These are phyloP conservation scores for Eutolmus rufibarbis DNA, from an alignment of 2,888 invertebrate genomes.

Conservation along the genomic window DNA sequence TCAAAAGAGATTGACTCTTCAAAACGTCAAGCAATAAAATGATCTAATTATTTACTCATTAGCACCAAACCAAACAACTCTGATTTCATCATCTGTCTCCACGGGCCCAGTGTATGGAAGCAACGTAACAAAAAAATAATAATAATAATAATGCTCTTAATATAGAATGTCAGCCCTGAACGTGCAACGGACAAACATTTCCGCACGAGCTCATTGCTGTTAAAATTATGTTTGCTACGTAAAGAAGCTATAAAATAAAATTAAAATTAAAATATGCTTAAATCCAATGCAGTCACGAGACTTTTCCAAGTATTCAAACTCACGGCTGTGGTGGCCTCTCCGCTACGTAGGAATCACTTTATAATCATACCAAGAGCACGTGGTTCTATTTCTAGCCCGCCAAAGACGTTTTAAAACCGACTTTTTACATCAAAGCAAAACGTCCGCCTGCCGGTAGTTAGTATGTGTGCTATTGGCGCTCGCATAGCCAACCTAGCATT, in stretches of 20 bases:
- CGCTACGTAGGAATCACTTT: neutral
- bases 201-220: neutral
- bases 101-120: neutral
- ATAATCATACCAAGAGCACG: conserved; percentile 33
- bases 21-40: neutral
- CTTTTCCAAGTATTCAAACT: neutral
- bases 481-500: neutral
- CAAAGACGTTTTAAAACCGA: neutral
- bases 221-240: neutral
- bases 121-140: neutral
- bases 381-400: conserved; percentile 18
- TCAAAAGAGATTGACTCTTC: neutral
- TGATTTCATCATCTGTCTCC: neutral
- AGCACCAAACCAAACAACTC: neutral
- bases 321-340: neutral
- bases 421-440: neutral
- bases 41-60: neutral
- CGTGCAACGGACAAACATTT: neutral
- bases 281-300: conserved; percentile 8
- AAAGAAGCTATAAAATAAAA: neutral
- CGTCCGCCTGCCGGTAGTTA: neutral
- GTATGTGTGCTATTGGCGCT: neutral
- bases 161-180: neutral
- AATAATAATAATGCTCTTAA: neutral
- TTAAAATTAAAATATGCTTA: neutral